A percentile compares a stretch with the other conserved stretches of the same genome.
These are phyloP conservation scores for Leptogaster cylindrica DNA, from an alignment of 2,888 invertebrate genomes.

Conservation along the genomic window DNA sequence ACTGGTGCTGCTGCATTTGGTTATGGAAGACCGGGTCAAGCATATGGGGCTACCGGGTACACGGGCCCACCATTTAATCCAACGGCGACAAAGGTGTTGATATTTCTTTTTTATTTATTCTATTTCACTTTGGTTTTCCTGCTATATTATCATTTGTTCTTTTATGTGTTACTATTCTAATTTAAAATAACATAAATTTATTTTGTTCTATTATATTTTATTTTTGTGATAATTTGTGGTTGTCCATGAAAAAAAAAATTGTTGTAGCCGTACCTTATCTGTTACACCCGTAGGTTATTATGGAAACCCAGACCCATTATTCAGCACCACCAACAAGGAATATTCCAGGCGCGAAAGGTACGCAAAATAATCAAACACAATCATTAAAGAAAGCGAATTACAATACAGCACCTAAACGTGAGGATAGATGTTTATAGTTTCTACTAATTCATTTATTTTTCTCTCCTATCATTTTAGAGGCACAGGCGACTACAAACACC, in stretches of 20 bases:
- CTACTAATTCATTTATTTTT: constrained; percentile 36
- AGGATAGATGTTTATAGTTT: constrained; percentile 52
- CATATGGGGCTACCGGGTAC: constrained; percentile 73
- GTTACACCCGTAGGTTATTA: constrained; percentile 41
- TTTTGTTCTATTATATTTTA: not conserved
- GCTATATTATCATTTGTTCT: constrained; percentile 8
- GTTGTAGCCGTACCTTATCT: constrained; percentile 41
- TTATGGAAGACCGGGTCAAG: constrained; percentile 70
- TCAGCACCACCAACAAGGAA: constrained; percentile 71
- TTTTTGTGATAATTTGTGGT: too few relatives aligned
- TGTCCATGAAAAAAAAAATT: not conserved
- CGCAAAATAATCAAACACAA: constrained; percentile 47
- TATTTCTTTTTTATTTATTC: constrained; percentile 28
- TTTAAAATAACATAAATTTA: not conserved
- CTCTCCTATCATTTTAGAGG: constrained; percentile 43
- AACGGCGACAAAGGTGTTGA: constrained; percentile 57
- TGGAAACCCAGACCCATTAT: constrained; percentile 57
- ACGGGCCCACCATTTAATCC: constrained; percentile 62
- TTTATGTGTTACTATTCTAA: not conserved
- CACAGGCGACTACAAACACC: constrained; percentile 67
- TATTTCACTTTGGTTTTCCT: not conserved
- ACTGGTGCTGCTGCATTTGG: constrained; percentile 69
- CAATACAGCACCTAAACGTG: constrained; percentile 65
- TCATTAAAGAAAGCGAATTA: constrained; percentile 49
- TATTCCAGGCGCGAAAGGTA: constrained; percentile 66